Conservation (phyloP, 2,113 vertebrate genomes). For the Ochotona princeps region DNA sequence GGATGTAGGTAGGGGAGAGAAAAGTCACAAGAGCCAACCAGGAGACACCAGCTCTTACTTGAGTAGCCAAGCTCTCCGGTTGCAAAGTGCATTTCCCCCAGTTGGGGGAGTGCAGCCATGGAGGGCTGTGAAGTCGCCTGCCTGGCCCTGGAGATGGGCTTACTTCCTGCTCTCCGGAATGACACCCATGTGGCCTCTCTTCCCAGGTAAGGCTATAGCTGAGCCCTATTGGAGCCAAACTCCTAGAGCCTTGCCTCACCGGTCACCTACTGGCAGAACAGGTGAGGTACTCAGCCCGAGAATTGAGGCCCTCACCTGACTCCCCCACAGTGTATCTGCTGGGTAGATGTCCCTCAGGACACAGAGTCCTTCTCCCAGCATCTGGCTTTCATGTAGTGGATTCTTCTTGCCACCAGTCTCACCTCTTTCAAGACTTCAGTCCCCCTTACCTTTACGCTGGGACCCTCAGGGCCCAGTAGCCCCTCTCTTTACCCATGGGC, state of each 20-base stretch:
- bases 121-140: background rate
- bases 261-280: background rate
- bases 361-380: background rate
- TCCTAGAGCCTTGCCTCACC: background rate
- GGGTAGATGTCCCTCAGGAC: background rate
- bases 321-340: background rate
- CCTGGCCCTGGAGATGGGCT: background rate
- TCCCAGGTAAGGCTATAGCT: background rate
- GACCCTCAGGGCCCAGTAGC: fast-evolving
- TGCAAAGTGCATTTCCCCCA: background rate
- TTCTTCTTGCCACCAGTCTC: background rate
- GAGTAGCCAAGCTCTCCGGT: background rate
- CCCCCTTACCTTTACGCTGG: background rate
- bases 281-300: background rate
- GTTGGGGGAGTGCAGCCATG: background rate
- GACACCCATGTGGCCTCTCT: background rate
- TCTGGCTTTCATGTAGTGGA: background rate
- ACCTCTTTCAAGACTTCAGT: background rate
- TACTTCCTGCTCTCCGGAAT: too few relatives aligned
- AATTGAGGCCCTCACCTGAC: background rate
- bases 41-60: background rate
- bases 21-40: background rate
- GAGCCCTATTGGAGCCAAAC: background rate
- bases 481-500: background rate
- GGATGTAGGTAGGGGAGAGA: background rate